phyloP scores from a whole-genome alignment of 23 tunicate species.

The Styela plicata region DNA sequence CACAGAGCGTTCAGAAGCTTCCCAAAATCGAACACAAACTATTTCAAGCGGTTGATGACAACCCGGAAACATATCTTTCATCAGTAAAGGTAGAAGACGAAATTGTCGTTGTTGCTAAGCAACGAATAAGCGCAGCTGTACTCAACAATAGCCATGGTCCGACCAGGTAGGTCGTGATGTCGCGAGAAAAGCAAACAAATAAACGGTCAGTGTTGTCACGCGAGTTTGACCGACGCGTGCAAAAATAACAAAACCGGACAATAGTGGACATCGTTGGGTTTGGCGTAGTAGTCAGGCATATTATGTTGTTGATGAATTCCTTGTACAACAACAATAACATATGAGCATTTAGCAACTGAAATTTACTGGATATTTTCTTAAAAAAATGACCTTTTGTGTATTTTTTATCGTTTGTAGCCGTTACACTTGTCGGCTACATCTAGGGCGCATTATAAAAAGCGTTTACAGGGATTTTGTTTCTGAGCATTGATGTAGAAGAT shows the following conservation, averaged over 20 bases:
- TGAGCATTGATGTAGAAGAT: too few relatives aligned
- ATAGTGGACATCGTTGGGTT: too few relatives aligned
- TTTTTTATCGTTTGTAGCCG: too few relatives aligned
- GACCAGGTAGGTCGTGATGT: conserved; percentile 38
- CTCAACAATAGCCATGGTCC: conserved; percentile 79
- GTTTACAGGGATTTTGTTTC: too few relatives aligned
- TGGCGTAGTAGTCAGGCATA: not conserved
- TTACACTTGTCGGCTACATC: too few relatives aligned
- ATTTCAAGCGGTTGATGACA: conserved; percentile 73
- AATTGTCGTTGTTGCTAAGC: conserved; percentile 85
- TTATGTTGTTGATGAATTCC: too few relatives aligned
- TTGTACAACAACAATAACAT: too few relatives aligned
- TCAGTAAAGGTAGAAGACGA: conserved; percentile 70
- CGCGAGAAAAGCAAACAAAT: not conserved
- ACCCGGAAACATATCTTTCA: conserved; percentile 36
- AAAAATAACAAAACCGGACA: not conserved
- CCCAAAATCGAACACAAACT: conserved; percentile 70
- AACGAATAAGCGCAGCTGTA: conserved; percentile 68
- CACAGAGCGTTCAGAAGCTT: conserved; percentile 68
- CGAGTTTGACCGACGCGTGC: not conserved
- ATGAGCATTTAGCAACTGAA: too few relatives aligned
- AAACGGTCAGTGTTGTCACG: not conserved
- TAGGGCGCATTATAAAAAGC: too few relatives aligned
- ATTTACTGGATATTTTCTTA: too few relatives aligned
- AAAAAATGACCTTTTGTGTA: too few relatives aligned